Evolutionary conservation across 1,140 invertebrate species (phyloP), one percentile per base, ranked within the genome.

Genomic region (Tetramorium simillimum): DNA sequence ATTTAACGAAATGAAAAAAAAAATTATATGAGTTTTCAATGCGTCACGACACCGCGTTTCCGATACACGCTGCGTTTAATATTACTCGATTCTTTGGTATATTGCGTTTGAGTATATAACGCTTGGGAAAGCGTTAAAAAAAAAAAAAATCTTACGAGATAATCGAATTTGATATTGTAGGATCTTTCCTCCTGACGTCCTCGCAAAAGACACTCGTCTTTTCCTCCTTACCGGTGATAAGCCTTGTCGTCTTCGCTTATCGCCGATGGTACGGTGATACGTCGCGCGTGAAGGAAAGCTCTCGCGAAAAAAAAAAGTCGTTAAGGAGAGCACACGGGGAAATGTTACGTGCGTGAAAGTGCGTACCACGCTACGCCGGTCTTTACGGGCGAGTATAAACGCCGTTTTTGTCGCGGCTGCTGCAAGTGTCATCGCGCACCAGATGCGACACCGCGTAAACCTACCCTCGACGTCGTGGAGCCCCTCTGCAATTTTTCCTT

Each of bases 401-500:
- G 58, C 16, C 18, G 62, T 76, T 73, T 77, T 63, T 21, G 46
- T 49, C 72, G 58, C 21, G 40, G 33, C 49, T 12, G 3, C 43
- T 58, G 65, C 60, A 65, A 72, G 65, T 75, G 86, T 69, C 86
- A 77, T 72, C 51, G 46, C 80, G 69, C 24, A 40, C 16, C 49
- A 76, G 81, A 63, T 75, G 58, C 21, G 46, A 43, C 14, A 53
- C 5, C 72, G 37, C 28, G 46, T 53, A 58, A 63, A 70, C 60
- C 6, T 10, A 12, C 18, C 21, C 28, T 40, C 28, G 21, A 46
- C 40, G 40, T 6, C 65, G 40, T 21, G 21, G 40, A 69, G 24
- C 7, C 65, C 28, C 16, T 21, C 12, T 28, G 67, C 72, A 86
- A 88, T 86, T 89, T 89, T 89, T 89, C 75, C 58, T 78, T 37